phyloP scores from a whole-genome alignment of 2,888 invertebrate genomes.

The Silvanus unidentatus region DNA sequence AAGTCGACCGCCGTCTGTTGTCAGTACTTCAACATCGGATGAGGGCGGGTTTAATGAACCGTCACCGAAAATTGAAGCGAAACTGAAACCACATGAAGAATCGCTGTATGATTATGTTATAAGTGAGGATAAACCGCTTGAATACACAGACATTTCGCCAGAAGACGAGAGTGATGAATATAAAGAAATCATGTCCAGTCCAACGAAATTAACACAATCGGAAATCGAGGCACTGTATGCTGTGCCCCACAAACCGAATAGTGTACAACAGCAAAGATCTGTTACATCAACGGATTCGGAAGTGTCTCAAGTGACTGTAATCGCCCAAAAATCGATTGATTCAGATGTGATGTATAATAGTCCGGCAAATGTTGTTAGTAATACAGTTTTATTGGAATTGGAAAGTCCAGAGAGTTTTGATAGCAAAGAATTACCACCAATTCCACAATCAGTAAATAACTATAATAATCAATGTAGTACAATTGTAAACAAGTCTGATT shows the following conservation, averaged over 20 bases:
- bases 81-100: conserved; percentile 38
- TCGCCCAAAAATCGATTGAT: conserved; percentile 40
- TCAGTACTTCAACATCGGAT: conserved; percentile 55
- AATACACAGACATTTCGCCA: conserved; percentile 24
- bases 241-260: conserved; percentile 33
- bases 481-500: conserved; percentile 15
- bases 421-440: conserved; percentile 42
- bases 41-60: conserved; percentile 70
- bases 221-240: conserved; percentile 41
- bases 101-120: conserved; percentile 33
- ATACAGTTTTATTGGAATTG: conserved; percentile 40
- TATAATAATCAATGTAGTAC: conserved; percentile 16
- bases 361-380: conserved; percentile 31
- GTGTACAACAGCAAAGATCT: conserved; percentile 44
- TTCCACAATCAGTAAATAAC: conserved; percentile 52
- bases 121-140: conserved; percentile 32
- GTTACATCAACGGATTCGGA: conserved; percentile 40
- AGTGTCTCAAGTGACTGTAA: conserved; percentile 37
- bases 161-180: conserved; percentile 25
- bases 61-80: conserved; percentile 62
- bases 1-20: conserved; percentile 60
- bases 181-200: conserved; percentile 17
- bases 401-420: conserved; percentile 40
- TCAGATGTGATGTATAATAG: conserved; percentile 41
- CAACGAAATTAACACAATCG: conserved; percentile 28